These are phyloP conservation scores for Pempheris klunzingeri DNA, from an alignment of 2,797 vertebrate species.

Conservation along the genomic window DNA sequence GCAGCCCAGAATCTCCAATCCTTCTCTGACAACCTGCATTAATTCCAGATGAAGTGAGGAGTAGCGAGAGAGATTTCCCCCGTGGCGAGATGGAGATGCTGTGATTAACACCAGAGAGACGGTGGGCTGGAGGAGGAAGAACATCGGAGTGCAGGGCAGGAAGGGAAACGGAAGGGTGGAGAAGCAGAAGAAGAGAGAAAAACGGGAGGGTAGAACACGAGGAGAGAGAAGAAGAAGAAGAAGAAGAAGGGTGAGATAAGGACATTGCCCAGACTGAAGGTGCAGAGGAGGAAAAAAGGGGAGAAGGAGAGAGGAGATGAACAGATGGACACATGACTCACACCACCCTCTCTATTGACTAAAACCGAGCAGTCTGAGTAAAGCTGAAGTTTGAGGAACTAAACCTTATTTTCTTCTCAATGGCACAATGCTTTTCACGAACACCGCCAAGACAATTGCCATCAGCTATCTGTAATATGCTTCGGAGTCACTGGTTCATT, in stretches of 20 bases:
- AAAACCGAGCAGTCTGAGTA: no score
- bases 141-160: constrained; percentile 26
- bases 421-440: neutral
- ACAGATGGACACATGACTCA: neutral
- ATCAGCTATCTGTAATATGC: neutral
- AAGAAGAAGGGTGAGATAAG: constrained; percentile 29
- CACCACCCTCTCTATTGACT: no score
- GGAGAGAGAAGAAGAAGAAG: no score
- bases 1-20: constrained; percentile 55
- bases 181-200: constrained; percentile 17
- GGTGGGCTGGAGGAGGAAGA: constrained; percentile 41
- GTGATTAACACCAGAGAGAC: constrained; percentile 73
- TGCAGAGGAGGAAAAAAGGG: constrained; percentile 19
- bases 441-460: no score
- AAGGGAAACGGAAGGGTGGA: neutral
- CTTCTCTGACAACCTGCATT: constrained; percentile 73
- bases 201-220: neutral
- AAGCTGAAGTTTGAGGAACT: neutral
- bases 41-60: constrained; percentile 79
- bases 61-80: constrained; percentile 75
- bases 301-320: neutral
- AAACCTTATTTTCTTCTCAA: neutral
- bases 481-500: neutral
- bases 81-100: constrained; percentile 70
- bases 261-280: neutral